Base-by-base conservation (phyloP, 2,888 invertebrate species). In the Orthosia cruda region DNA sequence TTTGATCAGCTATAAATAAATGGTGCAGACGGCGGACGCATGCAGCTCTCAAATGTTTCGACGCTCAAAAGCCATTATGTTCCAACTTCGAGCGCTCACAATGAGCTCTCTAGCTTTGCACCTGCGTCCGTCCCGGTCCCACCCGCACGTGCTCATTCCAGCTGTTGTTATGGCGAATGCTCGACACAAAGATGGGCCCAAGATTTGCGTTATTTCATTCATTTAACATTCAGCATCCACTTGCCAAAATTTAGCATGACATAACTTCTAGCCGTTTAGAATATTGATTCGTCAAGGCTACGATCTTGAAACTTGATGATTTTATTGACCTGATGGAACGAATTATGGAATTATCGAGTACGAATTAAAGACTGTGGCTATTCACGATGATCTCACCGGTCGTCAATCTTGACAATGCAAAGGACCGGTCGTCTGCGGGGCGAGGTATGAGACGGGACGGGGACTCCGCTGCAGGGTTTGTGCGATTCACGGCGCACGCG, bases 391-490 rank as follows among this genome's bases (percentile, higher is more conserved):
- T 96, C 96, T 96, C 96, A 96, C 94, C 95, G 93, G 91, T 94
- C 93, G 94, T 95, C 95, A 95, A 95, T 95, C 95, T 95, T 95
- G 95, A 96, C 96, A 96, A 96, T 96, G 95, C 96, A 93, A 94
- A 95, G 95, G 95, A 95, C 95, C 95, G 95, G 96, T 95, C 92
- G 93, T 81, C 81, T 92, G 92, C 86, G 95, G 90, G 93, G 92
- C 80, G 91, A 85, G 93, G 92, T 81, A 88, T 77, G 91, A 85
- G 92, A 87, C 91, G 93, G 91, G 94, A 91, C 91, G 92, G 92
- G 92, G 91, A 90, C 92, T 91, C 90, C 91, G 84, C 89, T 92
- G 94, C 94, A 94, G 94, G 95, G 95, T 93, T 94, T 89, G 94
- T 92, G 94, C 96, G 95, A 94, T 93, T 94, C 95, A 95, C 93